Conservation (phyloP, 2,113 vertebrate genomes). For the Anseranas semipalmata region DNA sequence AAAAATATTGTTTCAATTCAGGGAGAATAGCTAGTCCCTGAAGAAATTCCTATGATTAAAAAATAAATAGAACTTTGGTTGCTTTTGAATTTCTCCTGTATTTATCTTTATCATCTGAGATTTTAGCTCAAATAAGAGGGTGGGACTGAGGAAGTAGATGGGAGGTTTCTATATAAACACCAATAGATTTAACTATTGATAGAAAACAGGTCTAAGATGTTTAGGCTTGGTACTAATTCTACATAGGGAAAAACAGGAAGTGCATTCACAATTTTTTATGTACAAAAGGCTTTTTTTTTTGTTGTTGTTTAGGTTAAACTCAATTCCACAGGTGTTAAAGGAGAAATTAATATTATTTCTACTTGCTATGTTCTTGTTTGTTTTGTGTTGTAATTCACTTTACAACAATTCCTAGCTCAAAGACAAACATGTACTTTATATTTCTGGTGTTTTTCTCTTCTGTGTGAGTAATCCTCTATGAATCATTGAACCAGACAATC, state of each 20-base stretch:
- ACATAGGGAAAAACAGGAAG: background rate
- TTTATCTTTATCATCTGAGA: background rate
- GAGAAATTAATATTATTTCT: background rate
- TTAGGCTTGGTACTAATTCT: background rate
- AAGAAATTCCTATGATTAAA: slow-evolving; percentile 47
- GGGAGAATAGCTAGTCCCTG: background rate
- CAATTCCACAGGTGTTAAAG: background rate
- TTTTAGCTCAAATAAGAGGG: slow-evolving; percentile 27
- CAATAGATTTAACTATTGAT: background rate
- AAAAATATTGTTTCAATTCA: background rate
- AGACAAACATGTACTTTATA: background rate
- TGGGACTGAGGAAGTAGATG: background rate
- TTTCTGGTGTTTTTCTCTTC: background rate
- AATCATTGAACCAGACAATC: slow-evolving; percentile 39
- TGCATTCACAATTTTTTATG: background rate
- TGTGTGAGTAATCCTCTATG: slow-evolving; percentile 25
- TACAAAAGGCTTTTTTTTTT: background rate
- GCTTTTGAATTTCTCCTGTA: background rate
- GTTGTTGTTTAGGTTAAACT: background rate
- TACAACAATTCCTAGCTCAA: slow-evolving; percentile 25
- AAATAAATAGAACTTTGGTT: slow-evolving; percentile 13
- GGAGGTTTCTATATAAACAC: background rate
- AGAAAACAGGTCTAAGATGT: background rate
- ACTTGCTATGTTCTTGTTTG: background rate
- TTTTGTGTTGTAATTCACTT: slow-evolving; percentile 37